Conservation (phyloP, 2,888 invertebrate species). For the Drosophila mayaguana region DNA sequence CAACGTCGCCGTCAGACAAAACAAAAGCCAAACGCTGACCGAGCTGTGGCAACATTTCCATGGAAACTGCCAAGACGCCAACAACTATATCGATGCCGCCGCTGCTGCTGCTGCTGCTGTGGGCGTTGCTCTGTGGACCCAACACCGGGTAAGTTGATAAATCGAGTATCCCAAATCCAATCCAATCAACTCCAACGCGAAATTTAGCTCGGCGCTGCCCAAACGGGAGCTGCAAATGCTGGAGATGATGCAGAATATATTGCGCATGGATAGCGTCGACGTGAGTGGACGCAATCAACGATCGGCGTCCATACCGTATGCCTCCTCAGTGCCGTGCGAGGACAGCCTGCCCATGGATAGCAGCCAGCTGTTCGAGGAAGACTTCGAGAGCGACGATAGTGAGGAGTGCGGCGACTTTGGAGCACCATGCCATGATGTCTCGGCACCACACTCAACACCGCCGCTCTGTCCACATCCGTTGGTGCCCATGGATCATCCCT, state of each 20-base stretch:
- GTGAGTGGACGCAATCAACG: slow-evolving; percentile 39
- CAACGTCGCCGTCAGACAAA: slow-evolving; percentile 31
- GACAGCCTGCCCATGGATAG: slow-evolving; percentile 59
- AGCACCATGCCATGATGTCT: slow-evolving; percentile 21
- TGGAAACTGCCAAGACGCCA: slow-evolving; percentile 63
- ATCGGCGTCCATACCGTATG: slow-evolving; percentile 30
- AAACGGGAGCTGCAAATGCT: slow-evolving; percentile 59
- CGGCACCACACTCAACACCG: not conserved
- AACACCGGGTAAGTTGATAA: slow-evolving; percentile 51
- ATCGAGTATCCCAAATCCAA: not conserved
- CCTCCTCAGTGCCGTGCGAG: slow-evolving; percentile 62
- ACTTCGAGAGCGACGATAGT: slow-evolving; percentile 41
- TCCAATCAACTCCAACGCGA: not conserved
- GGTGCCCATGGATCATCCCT: slow-evolving; percentile 60
- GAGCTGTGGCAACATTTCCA: slow-evolving; percentile 69
- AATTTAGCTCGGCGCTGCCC: slow-evolving; percentile 51
- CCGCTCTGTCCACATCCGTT: slow-evolving; percentile 31
- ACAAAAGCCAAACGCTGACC: slow-evolving; percentile 70
- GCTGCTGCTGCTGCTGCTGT: slow-evolving; percentile 34
- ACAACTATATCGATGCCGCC: slow-evolving; percentile 49
- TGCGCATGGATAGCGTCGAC: slow-evolving; percentile 42
- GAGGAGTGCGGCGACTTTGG: slow-evolving; percentile 56
- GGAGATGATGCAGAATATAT: slow-evolving; percentile 59
- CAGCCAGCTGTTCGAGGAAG: slow-evolving; percentile 41
- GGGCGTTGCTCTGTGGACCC: slow-evolving; percentile 33